Conservation (phyloP, 2,797 vertebrate species). For the Lepilemur septentrionalis region DNA sequence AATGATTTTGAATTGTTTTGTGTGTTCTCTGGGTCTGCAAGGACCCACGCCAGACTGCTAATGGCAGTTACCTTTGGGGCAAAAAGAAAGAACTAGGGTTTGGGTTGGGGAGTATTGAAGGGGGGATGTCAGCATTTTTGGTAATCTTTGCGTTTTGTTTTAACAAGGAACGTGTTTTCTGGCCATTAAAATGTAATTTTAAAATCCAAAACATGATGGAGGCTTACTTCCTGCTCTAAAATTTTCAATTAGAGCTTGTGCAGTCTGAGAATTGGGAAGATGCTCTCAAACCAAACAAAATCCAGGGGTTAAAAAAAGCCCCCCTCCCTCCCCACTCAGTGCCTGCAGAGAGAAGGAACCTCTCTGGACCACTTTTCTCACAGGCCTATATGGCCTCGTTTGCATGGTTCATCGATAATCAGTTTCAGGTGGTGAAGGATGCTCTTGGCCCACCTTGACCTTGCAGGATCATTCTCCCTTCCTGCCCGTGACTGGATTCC, state of each 20-base stretch:
- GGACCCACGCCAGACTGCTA: neutral
- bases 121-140: neutral
- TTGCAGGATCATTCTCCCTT: accelerated
- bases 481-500: neutral
- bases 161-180: slow-evolving; percentile 31
- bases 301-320: neutral
- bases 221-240: slow-evolving; percentile 34
- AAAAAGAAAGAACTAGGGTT: neutral
- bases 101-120: neutral
- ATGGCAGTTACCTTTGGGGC: neutral
- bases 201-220: slow-evolving; percentile 51
- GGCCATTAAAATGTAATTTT: slow-evolving; percentile 48
- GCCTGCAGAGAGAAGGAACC: neutral
- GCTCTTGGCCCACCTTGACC: neutral
- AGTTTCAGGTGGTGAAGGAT: neutral
- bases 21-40: neutral
- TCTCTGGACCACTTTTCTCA: neutral
- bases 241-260: neutral
- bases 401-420: neutral
- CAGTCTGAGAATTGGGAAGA: slow-evolving; percentile 2
- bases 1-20: neutral
- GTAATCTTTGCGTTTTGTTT: slow-evolving; percentile 1
- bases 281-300: slow-evolving; percentile 33
- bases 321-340: no score
- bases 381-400: neutral